These are phyloP conservation scores for Meda fulgida DNA, from an alignment of 2,797 vertebrate species.

Conservation along the genomic window DNA sequence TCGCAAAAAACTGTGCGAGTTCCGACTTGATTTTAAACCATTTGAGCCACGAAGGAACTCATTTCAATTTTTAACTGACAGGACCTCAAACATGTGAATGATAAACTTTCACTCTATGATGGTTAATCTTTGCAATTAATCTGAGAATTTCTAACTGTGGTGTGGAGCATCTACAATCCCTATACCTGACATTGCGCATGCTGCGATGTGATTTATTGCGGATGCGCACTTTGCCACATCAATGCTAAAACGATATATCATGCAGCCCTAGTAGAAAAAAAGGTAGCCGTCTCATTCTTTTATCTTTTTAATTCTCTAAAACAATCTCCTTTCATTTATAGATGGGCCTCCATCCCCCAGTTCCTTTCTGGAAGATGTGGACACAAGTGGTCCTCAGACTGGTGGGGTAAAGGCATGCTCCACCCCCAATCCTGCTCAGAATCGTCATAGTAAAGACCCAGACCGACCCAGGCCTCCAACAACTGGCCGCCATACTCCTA, in stretches of 20 bases:
- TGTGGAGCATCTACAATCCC: not conserved
- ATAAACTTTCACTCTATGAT: not conserved
- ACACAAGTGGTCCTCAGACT: constrained; percentile 68
- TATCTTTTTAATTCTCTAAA: not conserved
- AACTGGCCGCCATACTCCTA: constrained; percentile 86
- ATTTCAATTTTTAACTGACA: not conserved
- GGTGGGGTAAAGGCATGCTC: constrained; percentile 76
- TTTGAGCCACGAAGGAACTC: too few relatives aligned
- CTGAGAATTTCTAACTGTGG: not conserved
- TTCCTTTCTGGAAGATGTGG: constrained; percentile 71
- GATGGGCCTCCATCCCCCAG: constrained; percentile 69
- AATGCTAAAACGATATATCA: not conserved
- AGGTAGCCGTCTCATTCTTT: not conserved
- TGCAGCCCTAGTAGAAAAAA: not conserved
- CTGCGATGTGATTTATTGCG: rapidly evolving
- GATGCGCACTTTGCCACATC: not conserved
- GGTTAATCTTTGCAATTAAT: not conserved
- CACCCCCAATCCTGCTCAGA: constrained; percentile 81
- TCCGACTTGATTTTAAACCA: too few relatives aligned
- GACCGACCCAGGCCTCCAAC: constrained; percentile 84
- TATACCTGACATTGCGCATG: not conserved
- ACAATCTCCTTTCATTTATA: constrained; percentile 59
- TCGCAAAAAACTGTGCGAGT: not conserved
- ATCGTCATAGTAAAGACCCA: constrained; percentile 87
- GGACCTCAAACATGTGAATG: not conserved